These are phyloP conservation scores for Cephus spinipes DNA, from an alignment of 2,888 invertebrate species.

Conservation along the genomic window DNA sequence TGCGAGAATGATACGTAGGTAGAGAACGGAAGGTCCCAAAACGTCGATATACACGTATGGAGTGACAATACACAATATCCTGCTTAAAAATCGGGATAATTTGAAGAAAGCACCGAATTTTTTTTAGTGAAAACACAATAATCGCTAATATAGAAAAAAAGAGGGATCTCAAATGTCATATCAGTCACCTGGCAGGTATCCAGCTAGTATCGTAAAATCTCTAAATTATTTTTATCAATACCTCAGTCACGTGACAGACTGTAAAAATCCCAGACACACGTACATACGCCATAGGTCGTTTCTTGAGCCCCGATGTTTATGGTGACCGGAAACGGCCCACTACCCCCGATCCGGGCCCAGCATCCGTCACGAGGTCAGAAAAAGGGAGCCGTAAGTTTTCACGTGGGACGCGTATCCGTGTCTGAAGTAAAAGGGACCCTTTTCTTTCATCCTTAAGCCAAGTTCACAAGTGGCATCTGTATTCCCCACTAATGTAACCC, in stretches of 20 bases:
- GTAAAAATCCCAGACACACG: background rate
- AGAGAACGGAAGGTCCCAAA: slow-evolving; percentile 42
- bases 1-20: slow-evolving; percentile 20
- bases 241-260: background rate
- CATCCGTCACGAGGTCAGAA: slow-evolving; percentile 19
- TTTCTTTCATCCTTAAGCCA: background rate
- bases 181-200: background rate
- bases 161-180: background rate
- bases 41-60: background rate
- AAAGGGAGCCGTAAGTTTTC: slow-evolving; percentile 12
- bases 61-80: background rate
- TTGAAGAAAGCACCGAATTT: background rate
- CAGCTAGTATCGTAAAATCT: background rate
- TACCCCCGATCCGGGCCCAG: slow-evolving; percentile 45
- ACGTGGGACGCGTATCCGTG: slow-evolving; percentile 13
- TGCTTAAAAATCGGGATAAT: background rate
- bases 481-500: background rate
- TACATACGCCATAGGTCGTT: slow-evolving; percentile 28
- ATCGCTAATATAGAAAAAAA: background rate
- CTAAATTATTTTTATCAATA: background rate
- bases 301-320: slow-evolving; percentile 33
- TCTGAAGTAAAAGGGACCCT: slow-evolving; percentile 1
- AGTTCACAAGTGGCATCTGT: background rate
- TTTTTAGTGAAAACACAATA: background rate
- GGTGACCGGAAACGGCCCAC: slow-evolving; percentile 46